phyloP scores from a whole-genome alignment of 2,888 invertebrate genomes.

The Hydrotaea cyrtoneurina region DNA sequence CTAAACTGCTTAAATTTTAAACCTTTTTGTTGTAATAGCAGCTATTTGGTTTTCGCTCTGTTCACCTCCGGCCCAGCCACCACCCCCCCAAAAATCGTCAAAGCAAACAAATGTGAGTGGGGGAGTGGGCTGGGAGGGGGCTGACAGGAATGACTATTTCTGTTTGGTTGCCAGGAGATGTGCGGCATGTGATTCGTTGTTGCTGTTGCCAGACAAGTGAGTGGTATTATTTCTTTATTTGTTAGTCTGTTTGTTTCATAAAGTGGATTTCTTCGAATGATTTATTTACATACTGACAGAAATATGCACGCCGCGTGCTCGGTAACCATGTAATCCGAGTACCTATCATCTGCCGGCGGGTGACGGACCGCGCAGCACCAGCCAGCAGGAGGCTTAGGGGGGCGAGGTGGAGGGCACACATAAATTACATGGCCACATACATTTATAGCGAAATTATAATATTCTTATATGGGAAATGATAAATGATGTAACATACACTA shows the following conservation, averaged over 20 bases:
- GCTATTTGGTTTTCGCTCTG: background rate
- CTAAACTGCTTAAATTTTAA: constrained; percentile 56
- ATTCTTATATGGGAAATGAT: background rate
- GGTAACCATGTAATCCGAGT: background rate
- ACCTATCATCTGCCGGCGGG: too few species aligned
- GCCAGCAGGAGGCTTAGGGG: too few species aligned
- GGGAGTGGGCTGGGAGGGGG: too few species aligned
- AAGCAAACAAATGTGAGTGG: too few species aligned
- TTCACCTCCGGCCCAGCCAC: background rate
- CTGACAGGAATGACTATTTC: too few species aligned
- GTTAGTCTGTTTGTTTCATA: constrained; percentile 20
- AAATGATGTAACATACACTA: background rate
- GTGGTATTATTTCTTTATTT: background rate
- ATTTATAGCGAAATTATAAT: too few species aligned
- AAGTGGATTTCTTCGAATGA: constrained; percentile 1
- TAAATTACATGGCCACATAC: too few species aligned
- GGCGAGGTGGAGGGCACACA: too few species aligned
- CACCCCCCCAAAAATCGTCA: too few species aligned
- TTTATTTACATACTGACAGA: constrained; percentile 8
- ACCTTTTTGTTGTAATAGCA: background rate
- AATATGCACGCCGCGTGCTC: background rate
- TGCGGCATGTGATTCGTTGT: background rate
- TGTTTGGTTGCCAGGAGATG: background rate
- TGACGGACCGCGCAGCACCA: too few species aligned
- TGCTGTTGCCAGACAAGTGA: too few species aligned